Evolutionary conservation across 2,797 vertebrate genomes (phyloP), one percentile per base, ranked within the genome.

Genomic region (Typhlichthys subterraneus): DNA sequence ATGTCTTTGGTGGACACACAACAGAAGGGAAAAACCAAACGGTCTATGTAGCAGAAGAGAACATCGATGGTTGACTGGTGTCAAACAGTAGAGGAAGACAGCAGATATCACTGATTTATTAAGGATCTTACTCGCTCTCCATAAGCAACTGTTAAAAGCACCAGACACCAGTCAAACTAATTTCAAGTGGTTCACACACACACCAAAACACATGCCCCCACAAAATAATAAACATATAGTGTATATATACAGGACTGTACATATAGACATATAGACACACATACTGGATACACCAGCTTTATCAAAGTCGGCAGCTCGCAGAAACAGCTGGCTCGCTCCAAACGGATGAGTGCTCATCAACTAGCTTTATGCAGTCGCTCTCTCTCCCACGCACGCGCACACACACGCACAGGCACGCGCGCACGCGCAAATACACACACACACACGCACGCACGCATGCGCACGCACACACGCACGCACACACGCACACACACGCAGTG

Each of bases 321-420:
- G 74, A 81, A 92, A 92, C 91, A 92, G 91, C 91, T 93, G 91
- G 89, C 81, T 81, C 73, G 79, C 80, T 89, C 74, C 83, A 85
- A 85, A 86, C 82, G 87, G 87, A 89, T 88, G 86, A 88, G 84
- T 89, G 83, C 83, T 80, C 82, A 85, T 90, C 91, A 89, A 88
- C 87, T 79, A 81, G 77, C 84, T 85, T 87, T 45, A 17, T 31
- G 10, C 54, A 45, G 69, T 66, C 61, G 65, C 54, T 52, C 15
- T 47, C 49, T 42, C 56, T 45, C 65, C 51, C 53, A 57, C 14
- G 45, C 42, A 23, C 15, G 47, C 61, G 48, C 49, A 60, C 45
- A 65, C 58, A 46, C 54, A 19, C 33, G 61, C 57, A 47, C 19
- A 63, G 63, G 69, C 53, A 62, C 23, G 46, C 57, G 29, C 63